A percentile compares a stretch with the other conserved stretches of the same genome.
These are phyloP conservation scores for Timema cristinae DNA, from an alignment of 2,888 invertebrate species.

Conservation along the genomic window DNA sequence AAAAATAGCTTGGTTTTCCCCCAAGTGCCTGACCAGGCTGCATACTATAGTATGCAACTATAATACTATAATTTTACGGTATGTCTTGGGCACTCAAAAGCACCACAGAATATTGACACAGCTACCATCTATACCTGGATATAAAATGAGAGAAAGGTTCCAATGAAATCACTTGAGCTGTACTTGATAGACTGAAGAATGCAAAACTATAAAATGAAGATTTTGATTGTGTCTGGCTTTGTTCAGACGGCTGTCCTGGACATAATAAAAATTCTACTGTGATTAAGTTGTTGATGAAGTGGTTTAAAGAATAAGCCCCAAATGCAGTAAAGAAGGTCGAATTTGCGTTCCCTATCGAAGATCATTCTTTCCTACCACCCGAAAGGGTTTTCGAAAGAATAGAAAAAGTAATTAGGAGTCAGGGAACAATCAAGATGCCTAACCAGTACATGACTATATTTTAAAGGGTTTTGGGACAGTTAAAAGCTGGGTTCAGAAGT, in stretches of 20 bases:
- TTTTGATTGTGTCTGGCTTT: not conserved
- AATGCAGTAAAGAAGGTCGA: not conserved
- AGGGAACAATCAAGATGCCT: conserved; percentile 1
- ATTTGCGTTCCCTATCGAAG: conserved; percentile 11
- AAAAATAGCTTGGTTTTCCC: conserved; percentile 30
- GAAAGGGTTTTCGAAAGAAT: conserved; percentile 11
- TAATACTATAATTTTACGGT: conserved; percentile 41
- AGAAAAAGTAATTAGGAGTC: conserved; percentile 11
- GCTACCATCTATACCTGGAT: conserved; percentile 38
- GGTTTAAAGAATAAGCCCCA: not conserved
- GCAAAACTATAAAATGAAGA: not conserved
- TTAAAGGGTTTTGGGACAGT: conserved; percentile 1
- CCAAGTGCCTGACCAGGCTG: conserved; percentile 40
- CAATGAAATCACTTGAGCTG: conserved; percentile 33
- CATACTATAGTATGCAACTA: conserved; percentile 41
- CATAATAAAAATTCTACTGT: conserved; percentile 11
- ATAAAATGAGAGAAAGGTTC: conserved; percentile 39
- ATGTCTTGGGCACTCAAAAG: too few relatives aligned
- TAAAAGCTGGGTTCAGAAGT: not conserved
- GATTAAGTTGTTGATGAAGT: not conserved
- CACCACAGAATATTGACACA: too few relatives aligned
- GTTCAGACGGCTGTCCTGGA: conserved; percentile 11
- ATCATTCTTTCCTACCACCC: conserved; percentile 14
- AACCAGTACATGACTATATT: conserved; percentile 11
- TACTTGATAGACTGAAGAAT: conserved; percentile 9